phyloP scores from a whole-genome alignment of 2,888 invertebrate species.

The Zele albiditarsus region DNA sequence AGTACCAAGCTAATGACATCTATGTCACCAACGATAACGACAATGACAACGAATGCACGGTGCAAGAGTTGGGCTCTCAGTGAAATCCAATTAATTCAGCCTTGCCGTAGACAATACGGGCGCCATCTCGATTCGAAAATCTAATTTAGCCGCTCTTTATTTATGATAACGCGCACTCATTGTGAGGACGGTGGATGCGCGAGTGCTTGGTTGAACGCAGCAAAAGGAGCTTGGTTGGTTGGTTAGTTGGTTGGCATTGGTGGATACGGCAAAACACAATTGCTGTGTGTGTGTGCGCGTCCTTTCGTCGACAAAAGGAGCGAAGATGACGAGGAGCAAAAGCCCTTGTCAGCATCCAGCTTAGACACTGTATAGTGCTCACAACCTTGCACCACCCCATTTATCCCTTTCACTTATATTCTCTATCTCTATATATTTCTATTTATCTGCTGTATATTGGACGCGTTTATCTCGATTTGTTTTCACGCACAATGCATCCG shows the following conservation, averaged over 20 bases:
- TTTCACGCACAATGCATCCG: constrained; percentile 27
- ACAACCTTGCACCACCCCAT: neutral
- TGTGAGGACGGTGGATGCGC: constrained; percentile 50
- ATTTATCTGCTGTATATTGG: constrained; percentile 32
- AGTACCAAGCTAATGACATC: constrained; percentile 19
- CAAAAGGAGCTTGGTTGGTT: constrained; percentile 36
- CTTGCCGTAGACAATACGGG: constrained; percentile 66
- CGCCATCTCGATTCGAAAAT: constrained; percentile 69
- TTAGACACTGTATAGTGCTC: constrained; percentile 41
- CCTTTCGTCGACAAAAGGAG: constrained; percentile 59
- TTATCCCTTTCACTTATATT: constrained; percentile 11
- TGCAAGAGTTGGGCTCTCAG: constrained; percentile 61
- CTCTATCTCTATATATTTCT: constrained; percentile 13
- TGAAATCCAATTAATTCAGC: constrained; percentile 69
- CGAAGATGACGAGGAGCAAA: constrained; percentile 59
- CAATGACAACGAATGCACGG: constrained; percentile 52
- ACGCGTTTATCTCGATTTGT: constrained; percentile 27
- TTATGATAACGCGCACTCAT: constrained; percentile 69
- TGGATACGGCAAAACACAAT: neutral
- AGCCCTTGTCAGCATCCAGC: constrained; percentile 60
- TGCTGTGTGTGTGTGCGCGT: constrained; percentile 43
- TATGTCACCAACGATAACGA: constrained; percentile 38
- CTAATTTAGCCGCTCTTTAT: constrained; percentile 70
- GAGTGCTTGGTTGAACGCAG: constrained; percentile 32
- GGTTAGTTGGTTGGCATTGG: neutral